Percentiles rank a stretch among this genome's conserved stretches.
These are phyloP conservation scores for Rotaria socialis DNA, from an alignment of 2,888 invertebrate genomes.

Conservation along the genomic window DNA sequence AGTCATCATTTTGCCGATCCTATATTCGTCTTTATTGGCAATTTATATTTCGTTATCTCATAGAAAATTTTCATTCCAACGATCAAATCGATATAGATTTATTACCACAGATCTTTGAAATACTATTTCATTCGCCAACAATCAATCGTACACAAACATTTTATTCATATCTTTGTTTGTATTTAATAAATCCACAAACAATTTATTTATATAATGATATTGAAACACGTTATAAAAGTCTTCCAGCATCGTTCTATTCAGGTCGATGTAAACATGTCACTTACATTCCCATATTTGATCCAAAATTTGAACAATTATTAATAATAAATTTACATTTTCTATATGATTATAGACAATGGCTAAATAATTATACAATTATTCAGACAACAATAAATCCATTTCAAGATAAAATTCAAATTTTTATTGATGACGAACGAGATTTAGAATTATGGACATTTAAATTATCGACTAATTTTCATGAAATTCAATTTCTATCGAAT, in stretches of 20 bases:
- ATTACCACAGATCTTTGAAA: conserved; percentile 16
- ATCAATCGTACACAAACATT: conserved; percentile 30
- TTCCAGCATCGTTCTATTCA: not conserved
- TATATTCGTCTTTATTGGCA: conserved; percentile 31
- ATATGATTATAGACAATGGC: conserved; percentile 19
- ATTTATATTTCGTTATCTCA: conserved; percentile 14
- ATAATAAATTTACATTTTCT: conserved; percentile 9
- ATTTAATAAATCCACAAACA: conserved; percentile 13
- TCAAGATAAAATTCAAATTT: not conserved
- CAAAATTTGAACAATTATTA: conserved; percentile 3
- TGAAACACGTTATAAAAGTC: conserved; percentile 25
- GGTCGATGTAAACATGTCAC: not conserved
- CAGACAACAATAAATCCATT: conserved; percentile 5
- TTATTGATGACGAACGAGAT: not conserved
- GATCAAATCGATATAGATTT: not conserved
- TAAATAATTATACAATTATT: not conserved
- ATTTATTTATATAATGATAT: not conserved
- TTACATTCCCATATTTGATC: not conserved
- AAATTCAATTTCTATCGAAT: conserved; percentile 1
- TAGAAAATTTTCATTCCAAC: not conserved
- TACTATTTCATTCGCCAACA: conserved; percentile 6
- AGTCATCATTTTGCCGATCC: not conserved
- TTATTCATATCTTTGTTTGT: conserved; percentile 28
- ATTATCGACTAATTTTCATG: conserved; percentile 30
- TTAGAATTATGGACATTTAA: conserved; percentile 35